These are phyloP conservation scores for Coptotermes formosanus DNA, from an alignment of 1,140 invertebrate genomes.

Conservation along the genomic window DNA sequence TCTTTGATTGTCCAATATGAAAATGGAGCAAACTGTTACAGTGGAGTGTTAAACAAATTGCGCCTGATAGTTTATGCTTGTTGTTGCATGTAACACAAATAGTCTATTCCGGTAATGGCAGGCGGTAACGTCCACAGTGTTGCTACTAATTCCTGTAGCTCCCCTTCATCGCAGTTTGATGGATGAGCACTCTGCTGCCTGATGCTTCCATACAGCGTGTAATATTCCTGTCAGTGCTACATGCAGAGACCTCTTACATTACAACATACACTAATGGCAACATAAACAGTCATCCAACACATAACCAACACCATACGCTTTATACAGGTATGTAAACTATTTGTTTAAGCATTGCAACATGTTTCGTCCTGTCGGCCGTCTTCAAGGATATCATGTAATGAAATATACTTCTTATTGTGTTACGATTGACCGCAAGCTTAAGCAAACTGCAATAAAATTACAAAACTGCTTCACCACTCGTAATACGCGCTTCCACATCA, in stretches of 20 bases:
- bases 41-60: slow-evolving; percentile 6
- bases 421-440: too few relatives aligned
- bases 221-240: background rate
- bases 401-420: too few relatives aligned
- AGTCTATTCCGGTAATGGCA: background rate
- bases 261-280: background rate
- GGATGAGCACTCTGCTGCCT: background rate
- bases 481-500: too few relatives aligned
- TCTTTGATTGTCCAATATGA: background rate
- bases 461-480: too few relatives aligned
- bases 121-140: background rate
- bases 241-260: background rate
- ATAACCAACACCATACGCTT: too few relatives aligned
- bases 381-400: too few relatives aligned
- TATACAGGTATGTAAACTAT: too few relatives aligned
- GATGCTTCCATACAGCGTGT: background rate
- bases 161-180: background rate
- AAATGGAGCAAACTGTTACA: background rate
- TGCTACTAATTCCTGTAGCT: background rate
- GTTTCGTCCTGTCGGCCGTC: too few relatives aligned
- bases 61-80: background rate
- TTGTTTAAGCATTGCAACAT: too few relatives aligned
- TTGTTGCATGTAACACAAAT: slow-evolving; percentile 10
- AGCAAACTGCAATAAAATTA: too few relatives aligned
- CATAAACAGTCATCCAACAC: too few relatives aligned